Evolutionary conservation across 2,797 vertebrate species (phyloP).

Genomic region (Podarcis lilfordi): DNA sequence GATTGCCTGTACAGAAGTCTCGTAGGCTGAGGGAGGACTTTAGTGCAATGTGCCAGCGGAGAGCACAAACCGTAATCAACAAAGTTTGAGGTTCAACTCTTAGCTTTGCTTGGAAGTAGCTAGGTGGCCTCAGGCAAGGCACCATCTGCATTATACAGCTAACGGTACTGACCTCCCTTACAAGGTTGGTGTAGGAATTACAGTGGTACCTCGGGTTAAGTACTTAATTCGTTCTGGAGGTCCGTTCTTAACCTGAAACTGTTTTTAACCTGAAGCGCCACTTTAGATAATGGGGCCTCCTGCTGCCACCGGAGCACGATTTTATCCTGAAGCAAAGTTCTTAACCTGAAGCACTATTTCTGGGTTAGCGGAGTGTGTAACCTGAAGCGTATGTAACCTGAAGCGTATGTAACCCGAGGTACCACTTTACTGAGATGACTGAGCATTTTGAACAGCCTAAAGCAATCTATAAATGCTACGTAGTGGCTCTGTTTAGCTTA

Average conservation of each 20-base stretch:
- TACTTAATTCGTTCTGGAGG: too few relatives aligned
- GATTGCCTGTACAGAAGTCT: background rate
- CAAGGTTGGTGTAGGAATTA: background rate
- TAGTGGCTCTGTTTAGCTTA: background rate
- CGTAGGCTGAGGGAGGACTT: background rate
- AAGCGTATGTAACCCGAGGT: too few relatives aligned
- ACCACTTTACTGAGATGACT: background rate
- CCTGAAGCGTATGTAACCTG: too few relatives aligned
- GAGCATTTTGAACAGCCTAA: background rate
- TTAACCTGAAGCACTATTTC: too few relatives aligned
- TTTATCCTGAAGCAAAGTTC: too few relatives aligned
- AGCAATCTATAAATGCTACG: background rate
- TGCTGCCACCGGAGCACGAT: too few relatives aligned
- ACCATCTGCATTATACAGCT: background rate
- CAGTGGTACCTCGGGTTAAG: too few relatives aligned
- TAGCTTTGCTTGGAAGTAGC: background rate
- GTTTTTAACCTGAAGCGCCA: too few relatives aligned
- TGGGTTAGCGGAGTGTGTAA: too few relatives aligned
- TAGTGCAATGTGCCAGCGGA: background rate
- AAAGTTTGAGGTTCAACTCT: background rate
- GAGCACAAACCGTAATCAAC: background rate
- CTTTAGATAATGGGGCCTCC: too few relatives aligned
- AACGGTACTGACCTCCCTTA: background rate
- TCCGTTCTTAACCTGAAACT: too few relatives aligned
- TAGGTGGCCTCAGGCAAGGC: background rate